Evolutionary conservation across 1,140 invertebrate species (phyloP), one percentile per base, ranked within the genome.

Genomic region (Drosophila sturtevanti): DNA sequence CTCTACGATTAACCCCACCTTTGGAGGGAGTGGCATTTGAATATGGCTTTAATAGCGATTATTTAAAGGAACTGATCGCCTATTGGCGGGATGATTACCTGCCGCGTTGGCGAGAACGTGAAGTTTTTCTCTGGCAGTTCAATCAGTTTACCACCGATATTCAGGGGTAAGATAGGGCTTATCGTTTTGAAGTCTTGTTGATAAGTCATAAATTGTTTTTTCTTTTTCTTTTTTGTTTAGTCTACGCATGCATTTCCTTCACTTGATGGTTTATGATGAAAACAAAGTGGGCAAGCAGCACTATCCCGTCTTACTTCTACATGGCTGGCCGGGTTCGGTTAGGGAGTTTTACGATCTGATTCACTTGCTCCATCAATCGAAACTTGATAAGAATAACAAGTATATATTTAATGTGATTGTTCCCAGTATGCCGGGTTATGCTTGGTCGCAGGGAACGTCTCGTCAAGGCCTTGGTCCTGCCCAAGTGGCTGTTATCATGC

Each of bases 251-350:
- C 96, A 97, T 90, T 97, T 94, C 74, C 92, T 96, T 24, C 94
- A 95, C 72, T 93, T 94, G 1, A 94, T 92, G 93, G 93, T 96
- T 3, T 87, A 96, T 7, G 84, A 90, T 12, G 76, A 89, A 6
- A 82, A 90, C 62, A 91, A 82, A 60, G 79, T 80, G 58, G 89
- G 74, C 34, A 91, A 90, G 72, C 18, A 87, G 21, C 85, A 92
- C 61, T 90, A 91, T 58, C 96, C 96, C 0, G 65, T 98, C 18
- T 73, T 98, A 1, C 21, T 98, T 1, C 77, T 97, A 0, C 97
- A 98, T 84, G 97, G 97, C 10, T 99, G 97, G 97, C 98, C 98
- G 9, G 97, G 98, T 35, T 97, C 96, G 0, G 93, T 98, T 11
- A 92, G 96, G 11, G 97, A 98, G 91, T 98, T 98, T 90, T 96